Conservation (phyloP, 2,797 vertebrate genomes). For the Hylomyscus alleni region DNA sequence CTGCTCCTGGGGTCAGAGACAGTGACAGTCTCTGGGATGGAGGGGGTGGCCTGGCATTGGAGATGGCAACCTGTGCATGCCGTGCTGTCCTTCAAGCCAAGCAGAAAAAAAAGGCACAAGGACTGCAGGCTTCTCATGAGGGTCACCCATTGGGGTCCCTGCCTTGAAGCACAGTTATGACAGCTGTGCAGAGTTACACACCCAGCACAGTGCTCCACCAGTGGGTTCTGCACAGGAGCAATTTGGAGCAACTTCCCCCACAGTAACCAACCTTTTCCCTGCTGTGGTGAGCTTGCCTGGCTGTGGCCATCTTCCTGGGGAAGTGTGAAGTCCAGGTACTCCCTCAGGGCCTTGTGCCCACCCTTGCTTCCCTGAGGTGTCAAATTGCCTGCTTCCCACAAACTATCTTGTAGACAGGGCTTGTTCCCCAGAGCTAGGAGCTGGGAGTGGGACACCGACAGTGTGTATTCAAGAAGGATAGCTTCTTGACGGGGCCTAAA, state of each 20-base stretch:
- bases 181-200: fast-evolving
- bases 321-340: fast-evolving
- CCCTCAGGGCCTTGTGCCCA: fast-evolving
- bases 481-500: not conserved
- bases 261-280: fast-evolving
- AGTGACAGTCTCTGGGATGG: constrained; percentile 83
- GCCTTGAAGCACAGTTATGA: not conserved
- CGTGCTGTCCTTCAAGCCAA: constrained; percentile 80
- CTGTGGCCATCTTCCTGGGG: not conserved
- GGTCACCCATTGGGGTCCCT: fast-evolving
- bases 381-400: fast-evolving
- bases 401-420: too few relatives aligned
- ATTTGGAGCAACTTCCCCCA: fast-evolving
- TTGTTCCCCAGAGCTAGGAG: not conserved
- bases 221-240: fast-evolving
- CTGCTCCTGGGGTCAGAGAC: constrained; percentile 80
- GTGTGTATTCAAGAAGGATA: not conserved
- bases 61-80: constrained; percentile 83
- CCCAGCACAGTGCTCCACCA: too few relatives aligned
- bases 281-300: fast-evolving
- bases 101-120: constrained; percentile 72
- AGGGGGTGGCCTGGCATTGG: constrained; percentile 81
- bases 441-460: not conserved
- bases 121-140: constrained; percentile 51
- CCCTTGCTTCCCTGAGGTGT: fast-evolving